phyloP scores from a whole-genome alignment of 2,888 invertebrate genomes.

The Euplagia quadripunctaria region DNA sequence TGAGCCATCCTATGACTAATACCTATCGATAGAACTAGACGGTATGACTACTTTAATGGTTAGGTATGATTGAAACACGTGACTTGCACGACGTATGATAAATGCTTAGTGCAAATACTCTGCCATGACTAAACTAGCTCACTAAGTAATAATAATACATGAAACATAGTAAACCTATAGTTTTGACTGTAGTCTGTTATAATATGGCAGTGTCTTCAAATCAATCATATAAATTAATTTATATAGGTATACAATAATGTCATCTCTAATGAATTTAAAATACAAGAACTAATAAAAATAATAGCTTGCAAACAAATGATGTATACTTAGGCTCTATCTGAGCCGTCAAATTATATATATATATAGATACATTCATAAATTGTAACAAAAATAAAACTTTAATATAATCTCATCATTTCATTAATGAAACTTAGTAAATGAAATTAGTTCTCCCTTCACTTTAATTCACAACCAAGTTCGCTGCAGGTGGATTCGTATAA shows the following conservation, averaged over 20 bases:
- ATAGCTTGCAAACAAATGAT: constrained; percentile 21
- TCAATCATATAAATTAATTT: constrained; percentile 12
- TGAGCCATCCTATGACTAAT: constrained; percentile 29
- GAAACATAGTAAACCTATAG: too few relatives aligned
- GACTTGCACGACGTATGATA: constrained; percentile 11
- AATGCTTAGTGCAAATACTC: constrained; percentile 17
- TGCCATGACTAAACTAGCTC: constrained; percentile 20
- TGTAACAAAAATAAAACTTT: not conserved
- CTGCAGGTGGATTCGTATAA: not conserved
- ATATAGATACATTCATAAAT: not conserved
- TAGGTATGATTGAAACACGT: constrained; percentile 10
- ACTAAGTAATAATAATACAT: not conserved
- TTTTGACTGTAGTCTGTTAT: not conserved
- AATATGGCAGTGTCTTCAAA: constrained; percentile 32
- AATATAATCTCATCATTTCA: not conserved
- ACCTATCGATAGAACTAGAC: constrained; percentile 22
- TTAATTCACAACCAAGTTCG: not conserved
- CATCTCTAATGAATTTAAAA: constrained; percentile 4
- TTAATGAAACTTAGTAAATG: not conserved
- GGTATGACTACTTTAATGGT: constrained; percentile 24
- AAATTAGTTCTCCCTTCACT: not conserved
- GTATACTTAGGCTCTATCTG: not conserved
- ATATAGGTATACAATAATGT: not conserved
- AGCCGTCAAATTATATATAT: not conserved
- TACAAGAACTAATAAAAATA: constrained; percentile 5